Conservation (phyloP, 2,113 vertebrate species). For the Chlamydotis undulata region DNA sequence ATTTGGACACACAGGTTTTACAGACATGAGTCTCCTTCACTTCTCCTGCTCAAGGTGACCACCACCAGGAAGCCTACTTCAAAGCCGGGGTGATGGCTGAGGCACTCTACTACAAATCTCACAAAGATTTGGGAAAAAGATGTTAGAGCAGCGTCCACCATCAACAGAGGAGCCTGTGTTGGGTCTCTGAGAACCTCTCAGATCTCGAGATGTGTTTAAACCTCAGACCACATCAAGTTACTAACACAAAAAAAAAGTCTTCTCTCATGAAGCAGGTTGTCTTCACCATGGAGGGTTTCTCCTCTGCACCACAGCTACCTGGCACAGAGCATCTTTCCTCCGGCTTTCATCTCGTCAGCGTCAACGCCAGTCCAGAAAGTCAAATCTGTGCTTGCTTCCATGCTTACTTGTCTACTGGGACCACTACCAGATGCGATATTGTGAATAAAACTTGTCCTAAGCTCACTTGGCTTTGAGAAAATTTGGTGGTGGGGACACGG, state of each 20-base stretch:
- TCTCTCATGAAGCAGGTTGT: not conserved
- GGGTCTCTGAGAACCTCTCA: not conserved
- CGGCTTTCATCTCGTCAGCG: not conserved
- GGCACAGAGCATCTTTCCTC: not conserved
- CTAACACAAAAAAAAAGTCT: not conserved
- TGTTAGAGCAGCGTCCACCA: not conserved
- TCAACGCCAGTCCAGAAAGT: not conserved
- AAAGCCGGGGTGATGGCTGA: accelerated
- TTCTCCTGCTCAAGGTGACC: not conserved
- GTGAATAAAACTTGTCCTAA: not conserved
- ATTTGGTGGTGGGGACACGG: not conserved
- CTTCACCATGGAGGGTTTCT: not conserved
- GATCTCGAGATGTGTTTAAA: not conserved
- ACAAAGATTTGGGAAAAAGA: not conserved
- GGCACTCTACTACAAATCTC: no score
- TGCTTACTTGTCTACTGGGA: not conserved
- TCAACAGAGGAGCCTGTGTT: not conserved
- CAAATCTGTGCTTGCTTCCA: not conserved
- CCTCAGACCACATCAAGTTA: not conserved
- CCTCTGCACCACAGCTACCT: not conserved
- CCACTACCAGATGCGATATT: not conserved
- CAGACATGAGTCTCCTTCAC: not conserved
- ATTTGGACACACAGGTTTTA: not conserved
- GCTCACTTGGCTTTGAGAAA: not conserved
- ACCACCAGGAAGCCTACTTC: not conserved